phyloP scores from a whole-genome alignment of 2,113 vertebrate species.

The Jacana jacana region DNA sequence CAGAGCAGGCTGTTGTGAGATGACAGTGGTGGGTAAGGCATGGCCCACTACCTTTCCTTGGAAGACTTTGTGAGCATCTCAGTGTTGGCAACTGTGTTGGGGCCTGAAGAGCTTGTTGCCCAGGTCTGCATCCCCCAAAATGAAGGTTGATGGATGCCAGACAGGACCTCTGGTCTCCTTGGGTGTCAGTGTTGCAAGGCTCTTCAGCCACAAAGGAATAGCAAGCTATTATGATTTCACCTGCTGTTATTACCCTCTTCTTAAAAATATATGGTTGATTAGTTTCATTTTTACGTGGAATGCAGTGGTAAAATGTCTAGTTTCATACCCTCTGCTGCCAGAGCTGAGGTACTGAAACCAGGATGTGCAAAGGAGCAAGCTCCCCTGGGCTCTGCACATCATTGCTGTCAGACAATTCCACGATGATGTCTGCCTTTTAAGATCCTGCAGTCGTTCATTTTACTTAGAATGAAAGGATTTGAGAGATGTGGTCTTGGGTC shows the following conservation, averaged over 20 bases:
- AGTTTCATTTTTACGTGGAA: constrained; percentile 35
- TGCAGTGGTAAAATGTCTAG: neutral
- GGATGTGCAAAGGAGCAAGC: neutral
- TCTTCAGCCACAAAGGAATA: neutral
- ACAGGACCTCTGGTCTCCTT: neutral
- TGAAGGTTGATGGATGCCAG: neutral
- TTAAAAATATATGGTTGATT: neutral
- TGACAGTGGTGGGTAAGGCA: neutral
- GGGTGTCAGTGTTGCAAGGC: neutral
- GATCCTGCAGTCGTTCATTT: neutral
- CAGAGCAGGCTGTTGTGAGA: neutral
- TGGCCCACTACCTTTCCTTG: neutral
- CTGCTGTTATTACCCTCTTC: neutral
- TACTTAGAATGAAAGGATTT: neutral
- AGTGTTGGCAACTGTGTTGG: neutral
- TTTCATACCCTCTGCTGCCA: constrained; percentile 8
- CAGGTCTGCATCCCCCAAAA: neutral
- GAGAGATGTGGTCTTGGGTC: neutral
- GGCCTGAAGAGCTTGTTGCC: neutral
- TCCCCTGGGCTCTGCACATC: neutral
- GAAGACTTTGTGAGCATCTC: neutral
- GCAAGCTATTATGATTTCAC: neutral
- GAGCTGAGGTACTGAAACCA: neutral
- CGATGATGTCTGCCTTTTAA: neutral
- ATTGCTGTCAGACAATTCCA: neutral